phyloP scores from a whole-genome alignment of 2,888 invertebrate species.

The Epistrophe grossulariae region DNA sequence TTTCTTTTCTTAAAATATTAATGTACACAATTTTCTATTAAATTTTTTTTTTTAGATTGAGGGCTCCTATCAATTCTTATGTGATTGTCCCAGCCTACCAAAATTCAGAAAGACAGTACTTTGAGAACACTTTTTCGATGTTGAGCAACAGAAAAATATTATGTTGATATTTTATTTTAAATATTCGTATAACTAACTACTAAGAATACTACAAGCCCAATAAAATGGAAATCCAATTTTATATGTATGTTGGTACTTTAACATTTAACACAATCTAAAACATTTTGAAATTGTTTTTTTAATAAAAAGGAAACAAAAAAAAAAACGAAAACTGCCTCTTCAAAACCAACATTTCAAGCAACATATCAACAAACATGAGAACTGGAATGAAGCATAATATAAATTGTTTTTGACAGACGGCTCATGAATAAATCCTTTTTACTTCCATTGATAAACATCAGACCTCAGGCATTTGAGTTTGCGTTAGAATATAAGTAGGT shows the following conservation, averaged over 20 bases:
- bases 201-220: too few species aligned
- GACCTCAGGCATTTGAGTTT: constrained; percentile 5
- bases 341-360: not conserved
- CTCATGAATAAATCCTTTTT: constrained; percentile 9
- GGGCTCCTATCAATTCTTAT: too few species aligned
- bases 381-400: not conserved
- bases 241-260: not conserved
- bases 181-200: too few species aligned
- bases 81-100: too few species aligned
- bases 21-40: too few species aligned
- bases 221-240: too few species aligned
- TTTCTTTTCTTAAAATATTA: too few species aligned
- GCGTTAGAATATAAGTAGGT: not conserved
- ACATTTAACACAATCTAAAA: not conserved
- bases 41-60: too few species aligned
- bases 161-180: too few species aligned
- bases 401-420: constrained; percentile 21
- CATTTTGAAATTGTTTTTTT: not conserved
- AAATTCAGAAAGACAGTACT: too few species aligned
- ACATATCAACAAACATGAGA: not conserved
- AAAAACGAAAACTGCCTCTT: not conserved
- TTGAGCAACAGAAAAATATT: too few species aligned
- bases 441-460: constrained; percentile 17
- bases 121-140: too few species aligned
- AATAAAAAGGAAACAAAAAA: not conserved